Evolutionary conservation across 2,888 invertebrate species (phyloP).

Genomic region (Siphonodentalium dalli): DNA sequence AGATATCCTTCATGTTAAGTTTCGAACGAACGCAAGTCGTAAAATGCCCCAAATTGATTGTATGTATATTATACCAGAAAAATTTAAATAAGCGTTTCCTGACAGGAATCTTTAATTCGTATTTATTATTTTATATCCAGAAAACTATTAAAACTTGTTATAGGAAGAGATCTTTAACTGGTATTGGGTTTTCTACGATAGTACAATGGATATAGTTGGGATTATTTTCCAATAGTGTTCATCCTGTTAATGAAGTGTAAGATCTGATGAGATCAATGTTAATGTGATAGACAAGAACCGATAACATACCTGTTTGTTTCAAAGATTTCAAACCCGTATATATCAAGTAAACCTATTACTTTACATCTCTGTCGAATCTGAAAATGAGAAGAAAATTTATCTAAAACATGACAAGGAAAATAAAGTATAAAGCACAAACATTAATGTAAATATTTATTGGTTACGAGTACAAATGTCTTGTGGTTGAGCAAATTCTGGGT

Average conservation of each 20-base stretch:
- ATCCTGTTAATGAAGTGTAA: not conserved
- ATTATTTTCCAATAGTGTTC: not conserved
- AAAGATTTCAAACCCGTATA: constrained; percentile 95
- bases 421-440: not conserved
- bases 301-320: constrained; percentile 78
- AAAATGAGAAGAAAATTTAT: too few species aligned
- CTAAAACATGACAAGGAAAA: constrained; percentile 14
- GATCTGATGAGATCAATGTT: not conserved
- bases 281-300: not conserved
- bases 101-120: too few species aligned
- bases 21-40: too few species aligned
- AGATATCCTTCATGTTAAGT: too few species aligned
- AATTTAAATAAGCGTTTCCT: too few species aligned
- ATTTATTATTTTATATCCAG: too few species aligned
- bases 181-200: not conserved
- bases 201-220: not conserved
- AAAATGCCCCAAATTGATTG: too few species aligned
- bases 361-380: constrained; percentile 63
- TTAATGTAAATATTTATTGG: not conserved
- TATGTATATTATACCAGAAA: too few species aligned
- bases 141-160: too few species aligned
- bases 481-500: too few species aligned
- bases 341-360: constrained; percentile 89
- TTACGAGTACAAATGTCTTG: too few species aligned
- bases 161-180: not conserved